These are phyloP conservation scores for Athene cunicularia DNA, from an alignment of 2,113 vertebrate genomes.

Conservation along the genomic window DNA sequence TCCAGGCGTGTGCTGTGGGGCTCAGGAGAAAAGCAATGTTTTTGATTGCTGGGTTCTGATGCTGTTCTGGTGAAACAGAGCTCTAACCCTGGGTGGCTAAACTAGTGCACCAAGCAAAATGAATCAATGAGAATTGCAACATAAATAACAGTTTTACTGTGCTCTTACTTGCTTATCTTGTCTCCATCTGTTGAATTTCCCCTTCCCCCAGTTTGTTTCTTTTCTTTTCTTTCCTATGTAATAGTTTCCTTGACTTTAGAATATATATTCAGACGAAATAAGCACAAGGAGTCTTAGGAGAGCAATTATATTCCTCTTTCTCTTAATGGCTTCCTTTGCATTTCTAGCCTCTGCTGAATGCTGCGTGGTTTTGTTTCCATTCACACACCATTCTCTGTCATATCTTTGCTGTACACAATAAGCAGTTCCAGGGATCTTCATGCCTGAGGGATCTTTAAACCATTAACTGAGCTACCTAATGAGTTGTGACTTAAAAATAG, in stretches of 20 bases:
- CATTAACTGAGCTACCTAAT: not conserved
- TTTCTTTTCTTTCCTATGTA: not conserved
- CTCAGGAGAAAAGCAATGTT: not conserved
- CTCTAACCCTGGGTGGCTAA: not conserved
- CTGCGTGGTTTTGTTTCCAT: not conserved
- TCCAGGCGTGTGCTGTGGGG: not conserved
- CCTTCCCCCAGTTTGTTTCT: not conserved
- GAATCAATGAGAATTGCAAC: not conserved
- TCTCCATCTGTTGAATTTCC: constrained; percentile 11
- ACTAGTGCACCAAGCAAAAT: not conserved
- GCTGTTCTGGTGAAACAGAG: not conserved
- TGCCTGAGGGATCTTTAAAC: not conserved
- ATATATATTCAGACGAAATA: not conserved
- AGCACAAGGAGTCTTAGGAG: not conserved
- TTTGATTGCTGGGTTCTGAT: not conserved
- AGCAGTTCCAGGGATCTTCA: not conserved
- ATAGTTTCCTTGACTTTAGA: not conserved
- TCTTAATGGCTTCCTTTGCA: not conserved
- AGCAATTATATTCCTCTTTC: not conserved
- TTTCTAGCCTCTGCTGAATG: not conserved
- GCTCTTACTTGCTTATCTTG: not conserved
- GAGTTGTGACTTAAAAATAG: not conserved
- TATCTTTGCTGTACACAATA: not conserved
- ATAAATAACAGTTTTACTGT: not conserved
- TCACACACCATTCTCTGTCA: not conserved